Evolutionary conservation across 2,113 vertebrate genomes (phyloP), one percentile per base, ranked within the genome.

Genomic region (Ptyas mucosa): DNA sequence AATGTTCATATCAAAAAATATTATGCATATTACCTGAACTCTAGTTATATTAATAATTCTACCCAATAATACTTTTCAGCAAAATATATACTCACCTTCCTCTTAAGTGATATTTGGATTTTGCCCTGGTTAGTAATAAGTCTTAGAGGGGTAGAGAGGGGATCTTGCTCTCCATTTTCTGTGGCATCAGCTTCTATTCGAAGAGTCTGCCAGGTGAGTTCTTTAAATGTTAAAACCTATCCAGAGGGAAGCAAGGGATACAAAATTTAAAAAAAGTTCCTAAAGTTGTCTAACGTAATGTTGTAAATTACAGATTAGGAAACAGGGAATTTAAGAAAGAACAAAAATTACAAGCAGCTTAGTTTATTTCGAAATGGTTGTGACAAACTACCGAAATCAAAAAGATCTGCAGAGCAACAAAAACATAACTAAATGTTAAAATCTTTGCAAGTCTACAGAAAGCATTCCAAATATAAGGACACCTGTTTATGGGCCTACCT

Each of bases 161-260:
- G 97, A 95, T 99, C 99, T 97, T 99, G 98, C 87, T 99, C 99
- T 1, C 98, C 98, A 26, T 97, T 98, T 93, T 99, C 98, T 0
- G 98, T 99, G 58, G 99, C 99, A 95, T 99, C 99, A 14, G 99
- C 99, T 95, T 99, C 99, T 92, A 99, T 99, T 26, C 99, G 97
- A 91, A 99, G 98, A 53, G 98, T 99, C 97, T 99, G 99, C 99
- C 99, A 99, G 96, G 98, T 99, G 92, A 99, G 98, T 97, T 99
- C 99, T 96, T 99, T 99, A 97, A 99, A 99, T 0, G 99, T 99
- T 96, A 99, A 96, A 95, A 99, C 99, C 99, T 99, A 95, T 51
- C 20, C 54, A 57, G 20, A 57, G 55, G 34, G 20, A 55, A 57
- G 20, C 34, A 55, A 89, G 34, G 52, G 34, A 3, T 3, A 87